Evolutionary conservation across 2,888 invertebrate genomes (phyloP), one percentile per base, ranked within the genome.

Genomic region (Osmoderma eremita): DNA sequence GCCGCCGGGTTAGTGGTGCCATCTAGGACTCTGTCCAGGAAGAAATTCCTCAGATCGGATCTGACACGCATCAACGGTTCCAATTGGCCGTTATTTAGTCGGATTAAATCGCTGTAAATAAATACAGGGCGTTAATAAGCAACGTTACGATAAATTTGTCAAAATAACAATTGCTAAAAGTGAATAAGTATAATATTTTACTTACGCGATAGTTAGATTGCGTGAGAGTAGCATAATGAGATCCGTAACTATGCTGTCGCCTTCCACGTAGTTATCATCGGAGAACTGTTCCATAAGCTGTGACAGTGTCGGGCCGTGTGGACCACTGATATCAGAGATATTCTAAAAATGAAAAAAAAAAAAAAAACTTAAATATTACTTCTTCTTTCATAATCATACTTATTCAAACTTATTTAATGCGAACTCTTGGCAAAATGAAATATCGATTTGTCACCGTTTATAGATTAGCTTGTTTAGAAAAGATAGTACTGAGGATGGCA

Each of bases 41-140:
- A 78, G 76, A 87, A 86, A 41, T 80, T 79, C 63, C 82, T 80
- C 30, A 87, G 76, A 20, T 82, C 83, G 4, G 74, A 77, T 42
- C 83, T 80, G 45, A 87, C 79, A 48, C 82, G 80, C 67, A 82
- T 80, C 39, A 87, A 76, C 0, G 85, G 82, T 22, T 79, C 77
- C 17, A 79, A 67, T 75, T 81, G 68, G 71, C 81, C 77, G 75
- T 78, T 67, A 80, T 84, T 79, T 48, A 82, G 70, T 48, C 77
- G 73, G 42, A 81, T 72, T 53, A 82, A 71, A 73, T 82, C 82
- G 30, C 82, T 81, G 67, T 63, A 76, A 78, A 71, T 30, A n/a
- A 3, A 36, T 20, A 24, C 24, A 24, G 24, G 3, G 5, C 24
- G 3, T 24, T 24, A 30, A 3, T 8, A 8, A 30, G 10, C 5